A percentile compares a stretch with the other conserved stretches of the same genome.
Conservation (phyloP, 2,797 vertebrate species). For the Threskiornis aethiopicus region DNA sequence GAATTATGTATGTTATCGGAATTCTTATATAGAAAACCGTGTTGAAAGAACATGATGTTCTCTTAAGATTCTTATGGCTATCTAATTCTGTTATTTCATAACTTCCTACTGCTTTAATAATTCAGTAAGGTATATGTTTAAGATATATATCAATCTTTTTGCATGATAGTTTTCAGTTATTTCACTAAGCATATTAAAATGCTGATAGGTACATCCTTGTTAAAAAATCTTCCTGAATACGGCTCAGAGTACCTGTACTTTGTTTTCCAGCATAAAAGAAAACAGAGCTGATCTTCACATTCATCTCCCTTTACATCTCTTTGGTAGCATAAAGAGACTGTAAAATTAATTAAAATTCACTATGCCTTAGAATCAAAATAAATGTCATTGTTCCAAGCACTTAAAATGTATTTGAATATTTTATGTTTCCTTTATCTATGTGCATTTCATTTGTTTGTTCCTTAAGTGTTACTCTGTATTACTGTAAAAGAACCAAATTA, state of each 20-base stretch:
- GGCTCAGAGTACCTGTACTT: background rate
- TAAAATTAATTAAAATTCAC: background rate
- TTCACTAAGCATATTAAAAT: background rate
- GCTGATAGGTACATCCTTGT: background rate
- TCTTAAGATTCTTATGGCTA: background rate
- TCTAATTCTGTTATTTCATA: background rate
- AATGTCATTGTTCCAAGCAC: background rate
- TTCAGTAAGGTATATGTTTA: background rate
- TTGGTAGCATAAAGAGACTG: background rate
- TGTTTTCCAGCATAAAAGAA: background rate
- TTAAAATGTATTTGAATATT: background rate
- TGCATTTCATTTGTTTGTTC: background rate
- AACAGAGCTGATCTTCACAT: background rate
- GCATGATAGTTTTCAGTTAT: background rate
- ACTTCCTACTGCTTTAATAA: background rate
- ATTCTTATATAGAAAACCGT: background rate
- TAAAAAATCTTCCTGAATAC: background rate
- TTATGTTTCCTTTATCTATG: background rate
- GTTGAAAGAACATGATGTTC: background rate
- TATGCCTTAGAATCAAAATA: background rate
- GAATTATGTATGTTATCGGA: background rate
- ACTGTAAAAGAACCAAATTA: background rate
- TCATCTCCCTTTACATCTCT: background rate
- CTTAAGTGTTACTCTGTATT: background rate
- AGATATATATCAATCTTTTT: background rate